Percentiles rank a stretch among this genome's conserved stretches.
phyloP scores from a whole-genome alignment of 2,797 vertebrate genomes.

The Bryconaethiops microstoma region DNA sequence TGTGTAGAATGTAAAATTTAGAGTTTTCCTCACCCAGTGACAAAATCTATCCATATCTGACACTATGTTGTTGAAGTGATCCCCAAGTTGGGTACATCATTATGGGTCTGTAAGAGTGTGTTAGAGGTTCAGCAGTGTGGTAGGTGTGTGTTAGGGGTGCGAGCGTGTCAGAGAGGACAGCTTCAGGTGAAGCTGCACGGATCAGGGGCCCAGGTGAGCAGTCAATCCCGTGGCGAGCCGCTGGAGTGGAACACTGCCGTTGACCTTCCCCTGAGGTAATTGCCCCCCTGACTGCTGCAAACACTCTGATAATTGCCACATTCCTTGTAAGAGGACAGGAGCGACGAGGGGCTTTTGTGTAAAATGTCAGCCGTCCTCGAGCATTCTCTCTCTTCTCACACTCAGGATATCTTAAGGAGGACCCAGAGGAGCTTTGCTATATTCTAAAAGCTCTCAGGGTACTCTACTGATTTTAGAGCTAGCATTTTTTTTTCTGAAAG shows the following conservation, averaged over 20 bases:
- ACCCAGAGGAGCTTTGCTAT: slow-evolving; percentile 35
- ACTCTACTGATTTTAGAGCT: slow-evolving; percentile 33
- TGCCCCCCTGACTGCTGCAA: slow-evolving; percentile 54
- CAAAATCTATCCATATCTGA: not conserved
- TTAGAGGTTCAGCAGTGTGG: slow-evolving; percentile 14
- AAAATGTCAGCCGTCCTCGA: slow-evolving; percentile 56
- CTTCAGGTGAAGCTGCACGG: slow-evolving; percentile 39
- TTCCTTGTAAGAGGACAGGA: slow-evolving; percentile 34
- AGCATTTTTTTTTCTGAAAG: slow-evolving; percentile 10
- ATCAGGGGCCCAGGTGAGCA: slow-evolving; percentile 46
- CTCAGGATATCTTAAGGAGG: slow-evolving; percentile 45
- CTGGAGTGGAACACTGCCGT: slow-evolving; percentile 47
- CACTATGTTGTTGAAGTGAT: not conserved
- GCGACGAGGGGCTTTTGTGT: slow-evolving; percentile 52
- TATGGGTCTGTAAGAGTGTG: slow-evolving; percentile 15
- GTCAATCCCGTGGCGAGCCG: slow-evolving; percentile 48
- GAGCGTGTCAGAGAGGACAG: slow-evolving; percentile 32
- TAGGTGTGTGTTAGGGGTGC: slow-evolving; percentile 28
- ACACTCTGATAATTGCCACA: slow-evolving; percentile 50
- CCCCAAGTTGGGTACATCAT: not conserved
- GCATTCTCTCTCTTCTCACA: slow-evolving; percentile 17
- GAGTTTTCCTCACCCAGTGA: not conserved
- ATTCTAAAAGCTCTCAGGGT: slow-evolving; percentile 27
- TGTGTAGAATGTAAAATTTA: not conserved
- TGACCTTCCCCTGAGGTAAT: slow-evolving; percentile 56